phyloP scores from a whole-genome alignment of 2,888 invertebrate species.

The Mesoligia furuncula region DNA sequence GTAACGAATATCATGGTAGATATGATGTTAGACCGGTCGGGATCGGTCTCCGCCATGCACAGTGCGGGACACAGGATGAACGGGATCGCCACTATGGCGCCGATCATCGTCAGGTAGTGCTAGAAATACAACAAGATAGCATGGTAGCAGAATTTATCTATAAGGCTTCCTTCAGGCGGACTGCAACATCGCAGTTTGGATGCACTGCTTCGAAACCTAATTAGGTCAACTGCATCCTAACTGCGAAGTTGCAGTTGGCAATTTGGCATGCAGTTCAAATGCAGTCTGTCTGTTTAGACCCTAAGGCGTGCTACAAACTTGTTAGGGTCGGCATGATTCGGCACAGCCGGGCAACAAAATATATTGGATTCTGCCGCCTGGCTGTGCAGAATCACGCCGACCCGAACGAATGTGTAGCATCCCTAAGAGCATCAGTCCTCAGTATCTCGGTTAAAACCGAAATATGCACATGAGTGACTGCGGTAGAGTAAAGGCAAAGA shows the following conservation, averaged over 20 bases:
- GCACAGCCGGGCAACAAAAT: too few species aligned
- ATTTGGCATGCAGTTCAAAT: too few species aligned
- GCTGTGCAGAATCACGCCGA: too few species aligned
- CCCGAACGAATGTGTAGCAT: background rate
- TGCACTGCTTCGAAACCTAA: too few species aligned
- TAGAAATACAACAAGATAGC: conserved; percentile 71
- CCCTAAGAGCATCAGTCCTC: background rate
- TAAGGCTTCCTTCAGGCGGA: too few species aligned
- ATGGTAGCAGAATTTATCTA: background rate
- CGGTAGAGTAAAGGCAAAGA: background rate
- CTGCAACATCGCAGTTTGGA: too few species aligned
- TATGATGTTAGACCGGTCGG: conserved; percentile 93
- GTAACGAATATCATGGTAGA: conserved; percentile 96
- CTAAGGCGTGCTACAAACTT: too few species aligned
- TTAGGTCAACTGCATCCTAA: too few species aligned
- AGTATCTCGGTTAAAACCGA: background rate
- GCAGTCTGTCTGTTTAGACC: too few species aligned
- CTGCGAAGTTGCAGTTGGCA: too few species aligned
- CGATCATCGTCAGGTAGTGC: conserved; percentile 96
- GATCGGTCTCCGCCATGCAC: conserved; percentile 94
- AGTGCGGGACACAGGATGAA: conserved; percentile 95
- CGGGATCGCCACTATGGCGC: conserved; percentile 95
- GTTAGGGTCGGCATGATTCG: too few species aligned
- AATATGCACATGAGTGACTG: background rate
- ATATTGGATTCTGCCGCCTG: too few species aligned